A percentile compares a stretch with the other conserved stretches of the same genome.
Evolutionary conservation across 2,888 invertebrate species (phyloP).

Genomic region (Toxonevra muliebris): DNA sequence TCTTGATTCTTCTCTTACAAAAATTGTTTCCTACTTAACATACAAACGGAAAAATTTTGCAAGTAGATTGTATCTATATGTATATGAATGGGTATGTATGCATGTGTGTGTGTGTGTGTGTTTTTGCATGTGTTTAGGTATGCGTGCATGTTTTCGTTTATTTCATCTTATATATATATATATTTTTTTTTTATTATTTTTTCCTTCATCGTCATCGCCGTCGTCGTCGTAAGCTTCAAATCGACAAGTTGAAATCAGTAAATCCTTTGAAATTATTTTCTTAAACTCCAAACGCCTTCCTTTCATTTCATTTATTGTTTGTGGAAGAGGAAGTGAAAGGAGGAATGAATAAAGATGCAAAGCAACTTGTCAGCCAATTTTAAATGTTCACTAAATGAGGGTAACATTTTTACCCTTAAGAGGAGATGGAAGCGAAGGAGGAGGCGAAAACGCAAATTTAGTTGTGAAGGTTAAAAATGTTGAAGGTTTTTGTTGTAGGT

Average conservation of each 20-base stretch:
- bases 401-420: no score
- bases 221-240: not conserved
- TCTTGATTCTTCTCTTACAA: not conserved
- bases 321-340: not conserved
- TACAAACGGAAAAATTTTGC: not conserved
- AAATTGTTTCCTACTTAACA: not conserved
- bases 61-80: not conserved
- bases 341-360: no score
- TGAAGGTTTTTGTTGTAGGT: slow-evolving; percentile 15
- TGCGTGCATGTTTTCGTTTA: not conserved
- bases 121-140: not conserved
- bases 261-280: slow-evolving; percentile 19
- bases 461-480: not conserved
- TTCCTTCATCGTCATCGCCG: no score
- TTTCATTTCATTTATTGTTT: not conserved
- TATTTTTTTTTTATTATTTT: not conserved
- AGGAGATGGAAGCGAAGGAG: no score
- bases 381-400: slow-evolving; percentile 5
- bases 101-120: slow-evolving; percentile 3
- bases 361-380: slow-evolving; percentile 14
- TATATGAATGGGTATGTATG: slow-evolving; percentile 8
- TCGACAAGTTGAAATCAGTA: slow-evolving; percentile 15
- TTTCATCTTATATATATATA: not conserved
- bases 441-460: no score
- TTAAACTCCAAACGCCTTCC: not conserved